Conservation (phyloP, 2,797 vertebrate genomes). For the Anguilla megastoma region DNA sequence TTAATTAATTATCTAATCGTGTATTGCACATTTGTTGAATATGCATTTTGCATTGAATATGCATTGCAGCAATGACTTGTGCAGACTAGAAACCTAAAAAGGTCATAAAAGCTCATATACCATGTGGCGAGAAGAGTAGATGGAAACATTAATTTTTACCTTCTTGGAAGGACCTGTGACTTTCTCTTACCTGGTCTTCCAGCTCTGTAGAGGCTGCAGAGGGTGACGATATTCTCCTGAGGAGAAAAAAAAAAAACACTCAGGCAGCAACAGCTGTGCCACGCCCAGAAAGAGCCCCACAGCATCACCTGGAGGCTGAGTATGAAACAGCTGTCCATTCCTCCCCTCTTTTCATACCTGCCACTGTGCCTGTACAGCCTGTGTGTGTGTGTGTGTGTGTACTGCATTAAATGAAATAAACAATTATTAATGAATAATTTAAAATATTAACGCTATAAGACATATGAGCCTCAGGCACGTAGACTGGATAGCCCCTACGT, state of each 20-base stretch:
- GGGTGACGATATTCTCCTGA: too few relatives aligned
- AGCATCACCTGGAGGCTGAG: constrained; percentile 48
- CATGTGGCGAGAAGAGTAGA: too few relatives aligned
- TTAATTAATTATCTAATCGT: too few relatives aligned
- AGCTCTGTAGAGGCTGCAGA: constrained; percentile 6
- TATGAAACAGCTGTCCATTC: background rate
- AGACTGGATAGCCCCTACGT: constrained; percentile 66
- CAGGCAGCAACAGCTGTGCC: constrained; percentile 31
- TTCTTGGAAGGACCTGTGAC: background rate
- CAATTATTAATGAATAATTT: too few relatives aligned
- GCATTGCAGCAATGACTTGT: too few relatives aligned
- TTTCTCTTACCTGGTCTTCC: background rate
- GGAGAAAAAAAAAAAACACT: background rate
- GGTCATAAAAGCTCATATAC: too few relatives aligned
- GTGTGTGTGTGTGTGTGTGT: background rate
- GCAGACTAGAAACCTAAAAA: too few relatives aligned
- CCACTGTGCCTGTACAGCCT: background rate
- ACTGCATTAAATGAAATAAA: too few relatives aligned
- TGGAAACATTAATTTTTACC: too few relatives aligned
- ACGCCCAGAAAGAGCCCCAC: constrained; percentile 41
- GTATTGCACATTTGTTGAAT: too few relatives aligned
- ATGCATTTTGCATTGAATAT: too few relatives aligned
- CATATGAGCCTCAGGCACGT: constrained; percentile 49
- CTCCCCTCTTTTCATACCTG: background rate
- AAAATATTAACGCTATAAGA: too few relatives aligned